A percentile compares a stretch with the other conserved stretches of the same genome.
These are phyloP conservation scores for Argentina silus DNA, from an alignment of 2,797 vertebrate genomes.

Conservation along the genomic window DNA sequence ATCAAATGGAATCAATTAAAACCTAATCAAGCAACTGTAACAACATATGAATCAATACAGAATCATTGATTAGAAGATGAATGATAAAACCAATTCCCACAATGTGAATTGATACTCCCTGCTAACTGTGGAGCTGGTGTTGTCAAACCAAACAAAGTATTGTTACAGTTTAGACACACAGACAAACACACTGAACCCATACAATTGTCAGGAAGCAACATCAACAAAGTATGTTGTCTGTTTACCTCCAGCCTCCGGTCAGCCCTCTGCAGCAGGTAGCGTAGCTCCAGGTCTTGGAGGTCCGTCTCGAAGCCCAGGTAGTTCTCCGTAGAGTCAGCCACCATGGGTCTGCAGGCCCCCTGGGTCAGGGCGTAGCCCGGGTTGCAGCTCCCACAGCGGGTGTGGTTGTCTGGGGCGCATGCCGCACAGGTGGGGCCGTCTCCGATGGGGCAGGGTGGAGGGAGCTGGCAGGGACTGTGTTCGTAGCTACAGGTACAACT, in stretches of 20 bases:
- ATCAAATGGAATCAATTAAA: too few relatives aligned
- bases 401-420: slow-evolving; percentile 91
- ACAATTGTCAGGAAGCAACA: too few relatives aligned
- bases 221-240: not conserved
- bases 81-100: too few relatives aligned
- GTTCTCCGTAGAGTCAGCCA: slow-evolving; percentile 94
- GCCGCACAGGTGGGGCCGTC: slow-evolving; percentile 82
- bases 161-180: too few relatives aligned
- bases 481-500: slow-evolving; percentile 90
- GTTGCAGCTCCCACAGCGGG: slow-evolving; percentile 93
- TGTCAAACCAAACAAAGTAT: too few relatives aligned
- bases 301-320: slow-evolving; percentile 96
- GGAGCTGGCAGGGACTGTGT: slow-evolving; percentile 85
- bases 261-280: slow-evolving; percentile 89
- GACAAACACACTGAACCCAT: too few relatives aligned
- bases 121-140: too few relatives aligned
- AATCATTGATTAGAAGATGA: too few relatives aligned
- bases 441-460: slow-evolving; percentile 86
- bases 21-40: too few relatives aligned
- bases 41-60: too few relatives aligned
- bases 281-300: slow-evolving; percentile 94
- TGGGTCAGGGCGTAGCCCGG: slow-evolving; percentile 87
- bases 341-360: slow-evolving; percentile 89
- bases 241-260: slow-evolving; percentile 88
- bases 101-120: too few relatives aligned